Percentiles rank a stretch among this genome's conserved stretches.
phyloP scores from a whole-genome alignment of 2,797 vertebrate genomes.

The Scomberomorus guttatus region DNA sequence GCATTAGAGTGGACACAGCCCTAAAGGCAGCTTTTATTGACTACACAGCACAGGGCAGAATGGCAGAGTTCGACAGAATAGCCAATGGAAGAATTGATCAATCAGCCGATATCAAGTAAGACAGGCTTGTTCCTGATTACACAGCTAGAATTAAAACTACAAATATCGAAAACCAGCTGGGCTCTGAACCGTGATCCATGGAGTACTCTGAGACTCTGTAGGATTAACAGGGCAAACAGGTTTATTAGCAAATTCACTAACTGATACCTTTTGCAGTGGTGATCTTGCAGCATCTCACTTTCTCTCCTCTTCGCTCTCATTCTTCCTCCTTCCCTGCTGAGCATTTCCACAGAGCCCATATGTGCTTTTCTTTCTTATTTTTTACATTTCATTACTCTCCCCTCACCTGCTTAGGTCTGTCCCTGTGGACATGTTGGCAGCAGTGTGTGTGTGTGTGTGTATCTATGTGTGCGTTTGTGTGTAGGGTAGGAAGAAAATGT shows the following conservation, averaged over 20 bases:
- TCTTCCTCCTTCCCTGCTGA: not conserved
- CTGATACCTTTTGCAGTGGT: not conserved
- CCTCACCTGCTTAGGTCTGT: slow-evolving; percentile 23
- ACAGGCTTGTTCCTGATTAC: not conserved
- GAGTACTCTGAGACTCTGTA: not conserved
- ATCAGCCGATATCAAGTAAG: not conserved
- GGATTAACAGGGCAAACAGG: not conserved
- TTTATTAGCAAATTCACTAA: slow-evolving; percentile 1
- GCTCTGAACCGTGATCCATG: not conserved
- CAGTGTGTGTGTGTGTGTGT: not conserved
- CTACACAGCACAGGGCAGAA: not conserved
- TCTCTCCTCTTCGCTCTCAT: not conserved
- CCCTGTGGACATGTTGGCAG: slow-evolving; percentile 13
- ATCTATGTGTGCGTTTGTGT: not conserved
- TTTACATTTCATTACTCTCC: slow-evolving; percentile 25
- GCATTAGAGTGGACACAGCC: not conserved
- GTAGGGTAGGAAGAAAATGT: not conserved
- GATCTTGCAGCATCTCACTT: not conserved
- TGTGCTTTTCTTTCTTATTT: slow-evolving; percentile 30
- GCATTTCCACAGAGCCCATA: not conserved
- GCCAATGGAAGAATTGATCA: not conserved
- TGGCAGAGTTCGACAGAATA: not conserved
- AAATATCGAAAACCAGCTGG: not conserved
- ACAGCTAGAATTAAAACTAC: slow-evolving; percentile 2
- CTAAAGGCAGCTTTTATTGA: not conserved